Base-by-base conservation (phyloP, 2,888 invertebrate genomes). In the Ochropacha duplaris region DNA sequence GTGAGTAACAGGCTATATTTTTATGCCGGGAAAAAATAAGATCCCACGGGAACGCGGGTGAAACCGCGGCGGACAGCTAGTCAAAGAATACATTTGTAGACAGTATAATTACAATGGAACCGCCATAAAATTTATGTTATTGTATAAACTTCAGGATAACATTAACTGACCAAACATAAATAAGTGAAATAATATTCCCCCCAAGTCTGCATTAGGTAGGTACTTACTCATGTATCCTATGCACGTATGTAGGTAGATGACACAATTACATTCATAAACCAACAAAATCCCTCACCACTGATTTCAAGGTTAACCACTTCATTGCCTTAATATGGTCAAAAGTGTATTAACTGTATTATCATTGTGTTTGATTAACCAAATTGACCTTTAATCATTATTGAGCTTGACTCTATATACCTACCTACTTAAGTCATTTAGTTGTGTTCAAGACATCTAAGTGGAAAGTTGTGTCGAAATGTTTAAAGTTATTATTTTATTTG, bases 401-500 rank as follows among this genome's bases (percentile, higher is more conserved):
- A 19, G 44, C 19, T 44, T 19, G 44, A 44, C 16, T 44, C 44
- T 4, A 8, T 44, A 44, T 19, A 16, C 2, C 8, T 31, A 31
- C 0, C 5, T 3, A 9, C 19, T 8, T 39, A 16, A 4, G 16
- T 8, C 16, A 16, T n/a, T n/a, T n/a, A 36, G 36, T n/a, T 6
- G 44, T 44, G 14, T 19, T 44, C 9, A 9, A 19, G 44, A 44
- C 44, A 1, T 19, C n/a, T 19, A 0, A 44, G 44, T 44, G 44
- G 2, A 44, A 19, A 44, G 19, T 44, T 19, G 44, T 44, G 44
- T 44, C 6, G 3, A 44, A 44, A 44, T 44, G 44, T 8, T 44
- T 16, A 44, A 44, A 44, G 6, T 5, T 44, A 8, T 12, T 14
- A 28, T 44, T 31, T 39, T 44, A 24, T 57, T 62, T 22, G 51